A percentile compares a stretch with the other conserved stretches of the same genome.
Conservation (phyloP, 2,888 invertebrate species). For the Atherix ibis region DNA sequence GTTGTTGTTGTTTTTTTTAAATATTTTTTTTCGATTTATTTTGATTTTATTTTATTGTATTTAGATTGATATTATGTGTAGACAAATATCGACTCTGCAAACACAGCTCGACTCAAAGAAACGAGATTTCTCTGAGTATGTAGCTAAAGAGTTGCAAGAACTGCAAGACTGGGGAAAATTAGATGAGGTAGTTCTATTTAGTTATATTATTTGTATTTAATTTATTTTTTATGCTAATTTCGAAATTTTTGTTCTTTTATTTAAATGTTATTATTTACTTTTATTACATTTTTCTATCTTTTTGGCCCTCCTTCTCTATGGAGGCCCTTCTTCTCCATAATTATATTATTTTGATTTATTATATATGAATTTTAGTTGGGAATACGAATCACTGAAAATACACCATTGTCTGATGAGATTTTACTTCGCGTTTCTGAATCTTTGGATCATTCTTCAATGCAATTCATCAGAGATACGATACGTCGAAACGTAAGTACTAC, state of each 20-base stretch:
- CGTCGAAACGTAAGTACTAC: conserved; percentile 49
- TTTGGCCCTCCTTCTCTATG: not conserved
- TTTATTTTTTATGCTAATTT: not conserved
- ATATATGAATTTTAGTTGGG: conserved; percentile 39
- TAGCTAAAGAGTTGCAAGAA: conserved; percentile 36
- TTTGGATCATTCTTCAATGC: conserved; percentile 47
- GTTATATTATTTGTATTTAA: conserved; percentile 5
- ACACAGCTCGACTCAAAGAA: conserved; percentile 38
- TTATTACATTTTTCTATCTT: not conserved
- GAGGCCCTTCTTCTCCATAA: too few relatives aligned
- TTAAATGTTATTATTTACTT: too few relatives aligned
- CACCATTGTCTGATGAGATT: conserved; percentile 41
- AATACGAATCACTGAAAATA: conserved; percentile 36
- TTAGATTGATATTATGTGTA: conserved; percentile 52
- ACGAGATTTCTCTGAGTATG: conserved; percentile 37
- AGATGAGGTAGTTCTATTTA: conserved; percentile 35
- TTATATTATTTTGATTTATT: too few relatives aligned
- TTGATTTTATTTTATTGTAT: conserved; percentile 26
- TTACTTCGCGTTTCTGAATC: conserved; percentile 48
- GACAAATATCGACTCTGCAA: conserved; percentile 41
- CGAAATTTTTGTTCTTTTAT: too few relatives aligned
- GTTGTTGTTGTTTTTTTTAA: conserved; percentile 18
- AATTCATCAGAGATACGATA: conserved; percentile 49
- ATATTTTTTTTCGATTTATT: conserved; percentile 18
- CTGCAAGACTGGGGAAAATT: conserved; percentile 37